Evolutionary conservation across 2,797 vertebrate genomes (phyloP).

Genomic region (Lacerta agilis): DNA sequence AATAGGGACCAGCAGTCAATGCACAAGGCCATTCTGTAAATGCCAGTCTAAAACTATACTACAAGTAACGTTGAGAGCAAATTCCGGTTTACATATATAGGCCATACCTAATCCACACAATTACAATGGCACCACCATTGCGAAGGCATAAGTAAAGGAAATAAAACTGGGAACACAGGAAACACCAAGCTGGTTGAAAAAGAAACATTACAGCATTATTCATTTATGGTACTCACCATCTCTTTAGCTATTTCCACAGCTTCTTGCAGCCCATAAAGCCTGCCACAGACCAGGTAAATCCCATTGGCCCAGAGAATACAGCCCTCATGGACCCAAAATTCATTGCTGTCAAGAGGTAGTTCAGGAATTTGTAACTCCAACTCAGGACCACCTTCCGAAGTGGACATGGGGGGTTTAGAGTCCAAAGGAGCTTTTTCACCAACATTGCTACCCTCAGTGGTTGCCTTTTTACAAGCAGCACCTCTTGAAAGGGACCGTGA

Average conservation of each 20-base stretch:
- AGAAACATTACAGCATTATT: not conserved
- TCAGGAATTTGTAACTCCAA: slow-evolving; percentile 93
- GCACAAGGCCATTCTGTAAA: not conserved
- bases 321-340: slow-evolving; percentile 98
- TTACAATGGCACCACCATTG: not conserved
- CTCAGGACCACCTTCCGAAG: slow-evolving; percentile 85
- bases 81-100: not conserved
- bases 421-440: slow-evolving; percentile 80
- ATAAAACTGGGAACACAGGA: not conserved
- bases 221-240: slow-evolving; percentile 83
- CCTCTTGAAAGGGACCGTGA: slow-evolving; percentile 86
- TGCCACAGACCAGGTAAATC: slow-evolving; percentile 96
- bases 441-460: slow-evolving; percentile 74
- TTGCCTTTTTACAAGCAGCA: slow-evolving; percentile 90
- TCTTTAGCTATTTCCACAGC: slow-evolving; percentile 97
- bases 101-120: not conserved
- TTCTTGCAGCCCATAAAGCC: slow-evolving; percentile 97
- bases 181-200: not conserved
- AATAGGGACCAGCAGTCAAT: not conserved
- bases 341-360: slow-evolving; percentile 98
- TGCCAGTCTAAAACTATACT: slow-evolving; percentile 24
- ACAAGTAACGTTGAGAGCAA: not conserved
- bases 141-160: not conserved
- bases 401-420: slow-evolving; percentile 77
- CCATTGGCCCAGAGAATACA: slow-evolving; percentile 99